A percentile compares a stretch with the other conserved stretches of the same genome.
These are phyloP conservation scores for Siphlonurus alternatus DNA, from an alignment of 2,888 invertebrate genomes.

Conservation along the genomic window DNA sequence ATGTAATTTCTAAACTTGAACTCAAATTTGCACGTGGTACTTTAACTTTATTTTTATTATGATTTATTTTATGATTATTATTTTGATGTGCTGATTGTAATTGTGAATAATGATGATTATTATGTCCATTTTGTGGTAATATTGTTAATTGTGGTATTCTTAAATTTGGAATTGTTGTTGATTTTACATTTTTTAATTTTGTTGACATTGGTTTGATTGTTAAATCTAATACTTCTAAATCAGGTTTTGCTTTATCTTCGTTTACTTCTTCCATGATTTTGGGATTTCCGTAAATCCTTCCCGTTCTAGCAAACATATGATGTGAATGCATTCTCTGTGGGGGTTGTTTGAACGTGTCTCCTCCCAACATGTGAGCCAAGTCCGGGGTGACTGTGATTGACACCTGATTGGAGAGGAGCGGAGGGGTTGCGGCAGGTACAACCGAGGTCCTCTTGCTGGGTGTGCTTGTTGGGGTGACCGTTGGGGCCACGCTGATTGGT, in stretches of 20 bases:
- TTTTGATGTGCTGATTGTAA: neutral
- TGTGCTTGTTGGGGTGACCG: constrained; percentile 27
- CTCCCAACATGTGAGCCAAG: constrained; percentile 26
- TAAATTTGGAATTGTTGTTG: neutral
- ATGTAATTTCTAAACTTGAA: neutral
- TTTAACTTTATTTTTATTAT: neutral
- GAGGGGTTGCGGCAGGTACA: constrained; percentile 2
- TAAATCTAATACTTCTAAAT: neutral
- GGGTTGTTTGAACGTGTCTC: neutral
- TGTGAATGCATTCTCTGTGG: neutral
- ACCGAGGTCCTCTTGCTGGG: constrained; percentile 2
- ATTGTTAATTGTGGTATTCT: neutral
- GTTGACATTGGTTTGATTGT: neutral
- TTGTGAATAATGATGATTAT: neutral
- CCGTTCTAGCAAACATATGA: neutral
- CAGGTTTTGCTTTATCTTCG: neutral
- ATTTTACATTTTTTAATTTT: too few species aligned
- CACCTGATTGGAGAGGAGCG: constrained; percentile 17
- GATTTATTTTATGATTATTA: too few species aligned
- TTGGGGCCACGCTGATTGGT: constrained; percentile 22
- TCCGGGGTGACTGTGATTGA: constrained; percentile 32
- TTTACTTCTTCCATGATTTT: neutral
- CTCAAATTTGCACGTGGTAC: neutral
- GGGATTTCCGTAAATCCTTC: neutral
- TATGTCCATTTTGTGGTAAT: neutral